These are phyloP conservation scores for Hylaeus anthracinus DNA, from an alignment of 1,140 invertebrate genomes.

Conservation along the genomic window DNA sequence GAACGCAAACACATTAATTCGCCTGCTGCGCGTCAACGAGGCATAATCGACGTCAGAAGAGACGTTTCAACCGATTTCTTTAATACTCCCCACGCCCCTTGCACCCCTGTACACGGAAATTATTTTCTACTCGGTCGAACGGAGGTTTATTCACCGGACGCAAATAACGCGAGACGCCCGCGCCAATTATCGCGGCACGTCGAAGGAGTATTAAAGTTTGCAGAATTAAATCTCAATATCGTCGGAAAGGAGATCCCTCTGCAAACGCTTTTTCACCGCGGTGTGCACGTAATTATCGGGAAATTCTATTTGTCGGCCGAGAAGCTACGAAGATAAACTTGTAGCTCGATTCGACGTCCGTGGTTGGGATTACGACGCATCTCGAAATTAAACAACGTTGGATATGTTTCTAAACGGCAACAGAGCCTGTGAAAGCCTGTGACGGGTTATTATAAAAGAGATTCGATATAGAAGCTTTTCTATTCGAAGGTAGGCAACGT, in stretches of 20 bases:
- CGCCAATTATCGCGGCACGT: neutral
- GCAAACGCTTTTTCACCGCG: neutral
- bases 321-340: neutral
- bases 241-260: neutral
- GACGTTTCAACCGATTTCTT: neutral
- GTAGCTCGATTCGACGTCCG: too few relatives aligned
- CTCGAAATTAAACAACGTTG: neutral
- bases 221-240: neutral
- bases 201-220: neutral
- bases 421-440: neutral
- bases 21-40: neutral
- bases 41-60: neutral
- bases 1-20: neutral
- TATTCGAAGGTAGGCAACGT: too few relatives aligned
- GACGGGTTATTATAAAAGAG: neutral
- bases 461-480: neutral
- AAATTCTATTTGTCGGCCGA: neutral
- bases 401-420: neutral
- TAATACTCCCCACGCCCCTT: too few relatives aligned
- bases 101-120: neutral
- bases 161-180: constrained; percentile 5
- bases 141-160: neutral
- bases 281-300: constrained; percentile 11
- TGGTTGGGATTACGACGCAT: neutral
- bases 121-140: neutral